Evolutionary conservation across 2,888 invertebrate species (phyloP), one percentile per base, ranked within the genome.

Genomic region (Diloba caeruleocephala): DNA sequence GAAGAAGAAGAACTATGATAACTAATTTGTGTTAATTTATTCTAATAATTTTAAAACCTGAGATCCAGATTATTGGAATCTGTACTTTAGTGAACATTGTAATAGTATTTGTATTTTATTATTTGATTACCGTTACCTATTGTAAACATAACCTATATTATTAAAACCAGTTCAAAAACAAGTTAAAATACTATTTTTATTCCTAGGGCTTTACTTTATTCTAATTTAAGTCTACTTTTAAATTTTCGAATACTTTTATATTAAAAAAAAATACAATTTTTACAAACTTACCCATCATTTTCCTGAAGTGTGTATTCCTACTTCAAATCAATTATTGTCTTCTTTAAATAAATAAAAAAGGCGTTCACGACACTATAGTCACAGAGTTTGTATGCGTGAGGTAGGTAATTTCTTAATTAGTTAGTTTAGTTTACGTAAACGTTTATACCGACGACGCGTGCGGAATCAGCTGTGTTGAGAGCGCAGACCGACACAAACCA

Each of bases 391-490:
- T 64, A 43, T 53, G 62, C 64, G 62, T 71, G 77, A 81, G 76
- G 75, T 80, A 81, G 76, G 54, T 73, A 73, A 69, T 57, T 52
- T 53, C 65, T 62, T 73, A 66, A 74, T 69, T 71, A 54, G 58
- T 60, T 63, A 54, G n/a, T n/a, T n/a, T n/a, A 61, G 57, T 71
- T 63, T 60, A 55, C 54, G 49, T 71, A 50, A 74, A 70, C 80
- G 81, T 60, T 56, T 70, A 68, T 78, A 81, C n/a, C n/a, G n/a
- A n/a, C n/a, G 72, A 85, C 90, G 90, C 89, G 88, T 87, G 71
- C 74, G 79, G 76, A 80, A 85, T 82, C 84, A 83, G 87, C 84
- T 85, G 87, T 78, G 79, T 48, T 68, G 44, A 67, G 67, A 59
- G 61, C 64, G 25, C 37, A 19, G 52, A 71, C 71, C 72, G 67